Conservation (phyloP, 1,140 invertebrate genomes). For the Asbolus verrucosus region DNA sequence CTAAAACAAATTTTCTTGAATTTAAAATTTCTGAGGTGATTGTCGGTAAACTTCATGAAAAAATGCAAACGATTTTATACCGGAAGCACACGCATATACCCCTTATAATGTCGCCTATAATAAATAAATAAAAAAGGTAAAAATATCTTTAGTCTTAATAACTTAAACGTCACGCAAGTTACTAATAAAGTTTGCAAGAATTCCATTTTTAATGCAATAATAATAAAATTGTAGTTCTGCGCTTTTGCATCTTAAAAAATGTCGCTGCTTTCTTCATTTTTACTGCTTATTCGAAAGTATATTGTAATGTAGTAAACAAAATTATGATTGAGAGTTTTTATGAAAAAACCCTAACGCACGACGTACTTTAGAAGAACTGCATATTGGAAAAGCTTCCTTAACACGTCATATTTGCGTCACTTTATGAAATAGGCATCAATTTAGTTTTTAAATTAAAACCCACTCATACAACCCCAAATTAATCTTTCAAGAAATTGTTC, state of each 20-base stretch:
- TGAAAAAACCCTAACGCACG: background rate
- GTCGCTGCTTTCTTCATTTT: background rate
- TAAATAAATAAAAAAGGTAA: constrained; percentile 33
- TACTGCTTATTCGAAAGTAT: constrained; percentile 8
- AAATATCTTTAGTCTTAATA: constrained; percentile 35
- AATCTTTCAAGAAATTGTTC: background rate
- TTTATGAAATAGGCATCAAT: constrained; percentile 3
- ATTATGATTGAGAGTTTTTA: constrained; percentile 23
- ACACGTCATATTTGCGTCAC: background rate
- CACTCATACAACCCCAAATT: constrained; percentile 12
- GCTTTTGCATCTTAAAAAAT: constrained; percentile 31
- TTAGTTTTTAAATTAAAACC: constrained; percentile 4
- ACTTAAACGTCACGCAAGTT: constrained; percentile 14
- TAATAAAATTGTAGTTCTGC: constrained; percentile 28
- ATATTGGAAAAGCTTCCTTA: constrained; percentile 3
- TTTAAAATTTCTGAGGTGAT: constrained; percentile 1
- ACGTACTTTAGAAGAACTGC: background rate
- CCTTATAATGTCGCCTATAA: constrained; percentile 18
- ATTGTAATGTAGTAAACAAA: constrained; percentile 14
- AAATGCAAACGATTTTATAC: constrained; percentile 4
- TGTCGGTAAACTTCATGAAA: constrained; percentile 10
- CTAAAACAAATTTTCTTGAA: constrained; percentile 25
- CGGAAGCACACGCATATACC: constrained; percentile 12
- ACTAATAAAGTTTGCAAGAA: constrained; percentile 19
- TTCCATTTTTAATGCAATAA: constrained; percentile 17